Evolutionary conservation across 1,140 invertebrate genomes (phyloP), one percentile per base, ranked within the genome.

Genomic region (Apis florea): DNA sequence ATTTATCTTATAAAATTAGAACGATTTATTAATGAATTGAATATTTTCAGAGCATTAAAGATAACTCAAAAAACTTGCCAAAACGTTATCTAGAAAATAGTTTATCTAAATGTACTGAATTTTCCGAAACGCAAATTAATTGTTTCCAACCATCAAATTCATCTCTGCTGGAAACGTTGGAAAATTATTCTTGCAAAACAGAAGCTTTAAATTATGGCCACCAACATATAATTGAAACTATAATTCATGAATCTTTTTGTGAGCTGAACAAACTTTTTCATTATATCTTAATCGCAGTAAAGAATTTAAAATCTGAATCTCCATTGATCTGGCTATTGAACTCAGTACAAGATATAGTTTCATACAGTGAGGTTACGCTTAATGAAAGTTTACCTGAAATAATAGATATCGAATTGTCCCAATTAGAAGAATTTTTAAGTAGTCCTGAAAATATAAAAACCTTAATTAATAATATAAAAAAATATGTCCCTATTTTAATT

Each of bases 221-320:
- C 10, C 3, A 49, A 0, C 70, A 83, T 3, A 0, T 17, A 0
- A 13, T 54, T 1, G 77, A 70, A 19, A 21, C n/a, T 8, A 21
- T 79, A 3, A n/a, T 49, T 10, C 83, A 85, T 19, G 80, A 85
- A 19, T 54, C 81, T 0, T 75, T 87, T 21, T 88, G 87, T 31
- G 87, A 88, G 17, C 0, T 70, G 4, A 81, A 59, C 1, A 87
- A 78, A 13, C 0, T 85, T 1, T 19, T 58, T 19, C 69, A 81
- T 3, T 80, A 77, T 26, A 0, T 56, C 0, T 5, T 63, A 24
- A 13, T 40, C 13, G 21, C 56, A 2, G 0, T 13, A 2, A 31
- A 66, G 0, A 83, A 81, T 12, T 61, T 88, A 5, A 68, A 54
- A 15, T 31, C 26, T 3, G 77, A 70, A 51, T 9, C 87, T 17